Base-by-base conservation (phyloP, 2,113 vertebrate genomes). In the Lamprologus sp. region DNA sequence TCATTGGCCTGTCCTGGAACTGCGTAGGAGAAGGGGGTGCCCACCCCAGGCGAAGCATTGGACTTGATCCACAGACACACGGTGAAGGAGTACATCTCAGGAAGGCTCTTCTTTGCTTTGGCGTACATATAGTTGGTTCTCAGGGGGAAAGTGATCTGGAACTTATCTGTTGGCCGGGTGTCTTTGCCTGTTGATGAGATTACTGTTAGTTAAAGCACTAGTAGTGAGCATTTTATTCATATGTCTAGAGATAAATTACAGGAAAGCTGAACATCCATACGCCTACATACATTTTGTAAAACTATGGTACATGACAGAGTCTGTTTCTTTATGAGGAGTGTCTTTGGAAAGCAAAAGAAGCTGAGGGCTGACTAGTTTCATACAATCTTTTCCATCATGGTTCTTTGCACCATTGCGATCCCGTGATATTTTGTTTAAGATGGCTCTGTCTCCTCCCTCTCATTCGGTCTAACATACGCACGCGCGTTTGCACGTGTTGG, bases 121-220 rank as follows among this genome's bases (percentile, higher is more conserved):
- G 98, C 98, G 4, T 99, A 99, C 98, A 99, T 99, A 96, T 99
- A 99, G 96, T 99, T 99, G 92, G 98, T 99, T 87, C 98, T 96
- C 91, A 99, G 94, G 0, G 97, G 97, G 89, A 99, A 99, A 1
- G 98, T 99, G 91, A 99, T 97, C 96, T 99, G 98, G 93, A 99
- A 99, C 89, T 97, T 97, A 87, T 98, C 98, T 12, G 96, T 92
- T 0, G 98, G 98, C 12, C 98, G 96, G 93, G 88, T 97, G 88
- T 98, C 98, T 93, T 98, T 99, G 58, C 93, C 94, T 96, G 90
- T 10, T 37, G 75, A 47, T 7, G 26, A 82, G 19, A 86, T 79
- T 13, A 5, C 82, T 10, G 33, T 55, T 35, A 58, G 14, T 54
- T 6, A 37, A 11, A 35, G n/a, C 3, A n/a, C 49, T 80, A 33